phyloP scores from a whole-genome alignment of 2,113 vertebrate species.

The Hepsetus odoe region DNA sequence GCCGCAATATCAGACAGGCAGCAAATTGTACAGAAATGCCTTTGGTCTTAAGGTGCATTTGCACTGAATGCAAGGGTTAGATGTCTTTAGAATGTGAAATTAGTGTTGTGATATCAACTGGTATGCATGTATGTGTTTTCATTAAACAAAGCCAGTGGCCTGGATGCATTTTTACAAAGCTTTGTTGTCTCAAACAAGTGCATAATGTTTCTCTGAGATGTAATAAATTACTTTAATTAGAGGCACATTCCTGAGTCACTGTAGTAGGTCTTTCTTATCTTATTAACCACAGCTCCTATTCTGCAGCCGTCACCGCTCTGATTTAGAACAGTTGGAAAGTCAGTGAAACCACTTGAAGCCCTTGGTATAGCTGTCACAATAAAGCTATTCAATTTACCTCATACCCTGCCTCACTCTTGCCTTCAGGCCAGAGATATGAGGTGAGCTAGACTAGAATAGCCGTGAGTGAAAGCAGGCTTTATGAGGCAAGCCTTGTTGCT shows the following conservation, averaged over 20 bases:
- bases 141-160: neutral
- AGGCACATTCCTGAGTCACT: slow-evolving; percentile 46
- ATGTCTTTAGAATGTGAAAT: neutral
- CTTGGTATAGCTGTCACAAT: slow-evolving; percentile 48
- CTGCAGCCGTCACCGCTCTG: slow-evolving; percentile 41
- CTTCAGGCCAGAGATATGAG: slow-evolving; percentile 40
- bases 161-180: slow-evolving; percentile 1
- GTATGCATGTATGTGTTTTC: slow-evolving; percentile 22
- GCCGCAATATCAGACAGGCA: slow-evolving; percentile 10
- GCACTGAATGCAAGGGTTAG: neutral
- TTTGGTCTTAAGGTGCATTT: slow-evolving; percentile 9
- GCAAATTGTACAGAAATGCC: slow-evolving; percentile 20
- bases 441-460: slow-evolving; percentile 16
- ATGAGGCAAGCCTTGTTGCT: slow-evolving; percentile 29
- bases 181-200: slow-evolving; percentile 27
- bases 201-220: slow-evolving; percentile 27
- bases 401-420: slow-evolving; percentile 32
- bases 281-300: slow-evolving; percentile 43
- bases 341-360: slow-evolving; percentile 28
- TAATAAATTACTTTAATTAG: slow-evolving; percentile 56
- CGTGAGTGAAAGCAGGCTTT: slow-evolving; percentile 42
- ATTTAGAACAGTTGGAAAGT: slow-evolving; percentile 48
- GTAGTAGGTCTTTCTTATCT: slow-evolving; percentile 47
- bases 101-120: slow-evolving; percentile 10
- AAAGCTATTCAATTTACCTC: slow-evolving; percentile 48